Evolutionary conservation across 2,888 invertebrate genomes (phyloP), one percentile per base, ranked within the genome.

Genomic region (Exocentrus adspersus): DNA sequence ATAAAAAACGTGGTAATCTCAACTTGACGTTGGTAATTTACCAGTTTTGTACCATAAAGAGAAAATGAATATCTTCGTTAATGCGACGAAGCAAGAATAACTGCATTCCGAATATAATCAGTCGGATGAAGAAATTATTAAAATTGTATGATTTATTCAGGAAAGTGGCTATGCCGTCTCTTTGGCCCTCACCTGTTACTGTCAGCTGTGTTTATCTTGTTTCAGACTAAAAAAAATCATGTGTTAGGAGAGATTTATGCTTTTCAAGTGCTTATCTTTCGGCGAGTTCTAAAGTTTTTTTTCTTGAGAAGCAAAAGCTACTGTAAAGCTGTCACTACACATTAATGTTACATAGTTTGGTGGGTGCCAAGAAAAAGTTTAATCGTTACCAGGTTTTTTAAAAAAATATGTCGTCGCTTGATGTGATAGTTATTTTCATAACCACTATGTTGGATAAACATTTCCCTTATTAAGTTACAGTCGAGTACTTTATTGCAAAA

Each of bases 101-200:
- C 37, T 37, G 37, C 37, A 37, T 37, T 30, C n/a, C 1, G 30
- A n/a, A n/a, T n/a, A n/a, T n/a, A n/a, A n/a, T n/a, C n/a, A n/a
- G 24, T 24, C 24, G 7, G 24, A 24, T 5, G 24, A 24, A 24
- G 24, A 24, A 24, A 24, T 24, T 24, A 24, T 24, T 5, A 32
- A 10, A 28, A 30, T 9, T 30, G 1, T 12, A 37, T 37, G 14
- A 37, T 37, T n/a, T 37, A 37, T 37, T 12, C 37, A 37, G n/a
- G n/a, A n/a, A n/a, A n/a, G n/a, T n/a, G n/a, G n/a, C n/a, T n/a
- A n/a, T n/a, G n/a, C n/a, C n/a, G n/a, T n/a, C n/a, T n/a, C n/a
- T n/a, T n/a, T n/a, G n/a, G n/a, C n/a, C 37, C n/a, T n/a, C 37
- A 37, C 37, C 37, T n/a, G 37, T 37, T 37, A n/a, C 37, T 37